Conservation (phyloP, 2,797 vertebrate species). For the Parotocinclus haroldoi region DNA sequence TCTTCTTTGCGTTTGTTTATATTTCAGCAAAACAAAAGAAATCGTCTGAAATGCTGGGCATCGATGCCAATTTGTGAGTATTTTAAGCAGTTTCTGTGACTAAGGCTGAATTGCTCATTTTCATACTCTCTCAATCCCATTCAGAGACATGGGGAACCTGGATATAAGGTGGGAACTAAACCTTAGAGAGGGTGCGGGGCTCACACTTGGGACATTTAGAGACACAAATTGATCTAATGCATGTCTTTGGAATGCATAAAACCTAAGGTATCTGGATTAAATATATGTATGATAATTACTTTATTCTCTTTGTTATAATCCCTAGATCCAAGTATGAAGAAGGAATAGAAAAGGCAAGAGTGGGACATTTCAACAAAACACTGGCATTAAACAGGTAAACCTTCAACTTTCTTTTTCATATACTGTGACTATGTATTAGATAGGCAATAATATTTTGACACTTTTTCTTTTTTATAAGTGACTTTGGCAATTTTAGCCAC, state of each 20-base stretch:
- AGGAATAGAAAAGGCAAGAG: constrained; percentile 65
- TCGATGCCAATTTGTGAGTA: constrained; percentile 67
- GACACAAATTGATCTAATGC: no score
- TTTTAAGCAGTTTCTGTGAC: neutral
- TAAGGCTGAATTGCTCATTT: neutral
- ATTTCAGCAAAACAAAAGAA: constrained; percentile 58
- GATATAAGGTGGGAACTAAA: no score
- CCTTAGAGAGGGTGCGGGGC: no score
- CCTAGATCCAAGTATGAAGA: constrained; percentile 62
- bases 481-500: no score
- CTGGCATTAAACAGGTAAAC: constrained; percentile 68
- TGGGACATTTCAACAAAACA: constrained; percentile 62
- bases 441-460: neutral
- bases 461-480: neutral
- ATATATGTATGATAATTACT: neutral
- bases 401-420: neutral
- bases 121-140: no score
- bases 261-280: neutral
- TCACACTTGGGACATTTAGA: no score
- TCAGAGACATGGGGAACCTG: no score
- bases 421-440: neutral
- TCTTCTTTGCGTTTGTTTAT: neutral
- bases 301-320: constrained; percentile 17
- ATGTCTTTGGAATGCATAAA: no score
- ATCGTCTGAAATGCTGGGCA: constrained; percentile 57